These are phyloP conservation scores for Neomonachus schauinslandi DNA, from an alignment of 2,113 vertebrate species.

Conservation along the genomic window DNA sequence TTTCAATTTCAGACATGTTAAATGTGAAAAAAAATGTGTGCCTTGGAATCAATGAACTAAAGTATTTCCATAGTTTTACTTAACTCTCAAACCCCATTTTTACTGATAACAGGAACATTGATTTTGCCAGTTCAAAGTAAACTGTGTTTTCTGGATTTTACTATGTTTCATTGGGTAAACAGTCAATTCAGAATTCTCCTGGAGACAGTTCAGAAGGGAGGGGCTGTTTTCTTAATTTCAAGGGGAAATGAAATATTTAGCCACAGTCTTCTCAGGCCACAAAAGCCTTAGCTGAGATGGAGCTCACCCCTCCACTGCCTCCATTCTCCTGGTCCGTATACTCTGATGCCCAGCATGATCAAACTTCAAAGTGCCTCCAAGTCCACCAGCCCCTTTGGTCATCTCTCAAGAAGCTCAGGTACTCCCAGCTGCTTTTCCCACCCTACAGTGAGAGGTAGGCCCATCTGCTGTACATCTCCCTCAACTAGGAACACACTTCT, in stretches of 20 bases:
- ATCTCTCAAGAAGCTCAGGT: not conserved
- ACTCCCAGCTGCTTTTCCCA: not conserved
- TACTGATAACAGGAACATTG: constrained; percentile 25
- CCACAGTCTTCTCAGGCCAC: not conserved
- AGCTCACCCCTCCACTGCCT: not conserved
- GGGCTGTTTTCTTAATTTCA: not conserved
- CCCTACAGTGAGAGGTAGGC: not conserved
- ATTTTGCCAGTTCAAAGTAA: constrained; percentile 13
- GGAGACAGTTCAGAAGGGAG: not conserved
- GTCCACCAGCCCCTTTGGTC: not conserved
- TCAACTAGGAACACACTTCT: not conserved
- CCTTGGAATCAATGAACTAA: constrained; percentile 42
- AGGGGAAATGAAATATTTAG: not conserved
- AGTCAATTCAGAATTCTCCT: not conserved
- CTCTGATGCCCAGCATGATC: not conserved
- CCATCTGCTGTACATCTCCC: not conserved
- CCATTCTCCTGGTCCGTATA: not conserved
- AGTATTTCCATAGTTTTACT: constrained; percentile 47
- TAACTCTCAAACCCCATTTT: constrained; percentile 50
- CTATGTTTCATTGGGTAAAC: not conserved
- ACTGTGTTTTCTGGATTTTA: constrained; percentile 1
- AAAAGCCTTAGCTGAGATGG: not conserved
- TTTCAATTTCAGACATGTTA: constrained; percentile 45
- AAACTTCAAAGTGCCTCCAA: not conserved
- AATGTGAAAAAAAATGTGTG: not conserved